A percentile compares a stretch with the other conserved stretches of the same genome.
Conservation (phyloP, 2,113 vertebrate genomes). For the Platycercus adscitus region DNA sequence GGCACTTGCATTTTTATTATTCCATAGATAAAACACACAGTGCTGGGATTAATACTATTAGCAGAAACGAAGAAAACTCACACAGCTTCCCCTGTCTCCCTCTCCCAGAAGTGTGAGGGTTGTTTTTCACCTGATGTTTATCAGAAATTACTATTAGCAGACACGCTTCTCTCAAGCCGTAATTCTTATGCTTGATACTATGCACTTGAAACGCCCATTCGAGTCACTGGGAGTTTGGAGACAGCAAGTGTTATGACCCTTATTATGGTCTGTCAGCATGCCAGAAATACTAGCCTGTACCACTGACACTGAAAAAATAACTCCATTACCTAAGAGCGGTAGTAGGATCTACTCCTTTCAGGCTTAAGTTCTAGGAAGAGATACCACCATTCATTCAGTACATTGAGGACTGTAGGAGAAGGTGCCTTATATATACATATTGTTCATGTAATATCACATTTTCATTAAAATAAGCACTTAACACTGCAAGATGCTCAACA, state of each 20-base stretch:
- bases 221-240: neutral
- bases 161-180: neutral
- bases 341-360: neutral
- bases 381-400: neutral
- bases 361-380: neutral
- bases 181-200: neutral
- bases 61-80: neutral
- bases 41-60: neutral
- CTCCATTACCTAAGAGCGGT: neutral
- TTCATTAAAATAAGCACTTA: neutral
- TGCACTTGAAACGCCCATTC: neutral
- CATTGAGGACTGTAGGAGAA: neutral
- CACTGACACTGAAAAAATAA: neutral
- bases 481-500: neutral
- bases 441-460: neutral
- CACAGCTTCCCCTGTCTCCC: neutral
- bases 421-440: neutral
- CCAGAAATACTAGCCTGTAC: neutral
- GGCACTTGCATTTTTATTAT: neutral
- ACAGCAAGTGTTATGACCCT: conserved; percentile 11
- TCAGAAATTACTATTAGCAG: conserved; percentile 7
- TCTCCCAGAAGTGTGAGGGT: neutral
- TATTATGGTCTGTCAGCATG: neutral
- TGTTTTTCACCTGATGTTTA: neutral
- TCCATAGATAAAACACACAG: neutral